Base-by-base conservation (phyloP, 2,888 invertebrate species). In the Phymatocera aterrima region DNA sequence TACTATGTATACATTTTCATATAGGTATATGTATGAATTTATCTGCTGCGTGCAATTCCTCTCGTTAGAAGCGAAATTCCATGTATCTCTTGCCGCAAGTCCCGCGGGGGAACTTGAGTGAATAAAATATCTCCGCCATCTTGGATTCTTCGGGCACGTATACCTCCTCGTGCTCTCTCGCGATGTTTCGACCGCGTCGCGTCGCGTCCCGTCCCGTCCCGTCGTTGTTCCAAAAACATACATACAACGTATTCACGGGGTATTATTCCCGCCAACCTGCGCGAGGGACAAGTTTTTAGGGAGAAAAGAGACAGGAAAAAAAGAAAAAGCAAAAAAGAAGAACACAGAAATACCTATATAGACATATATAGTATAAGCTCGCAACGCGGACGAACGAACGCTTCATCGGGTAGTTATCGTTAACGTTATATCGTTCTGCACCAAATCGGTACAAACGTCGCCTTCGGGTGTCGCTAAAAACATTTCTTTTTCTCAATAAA, bases 51-150 rank as follows among this genome's bases (percentile, higher is more conserved):
- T n/a, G n/a, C n/a, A n/a, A n/a, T n/a, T n/a, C n/a, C 46, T 46
- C 68, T 68, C 68, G 68, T 68, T 68, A 90, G 88, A 89, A 87
- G 88, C 87, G 87, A 88, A 89, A 90, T 89, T 89, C 87, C 87
- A 85, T 85, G 85, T 85, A 84, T 84, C 84, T 84, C 86, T 34
- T 37, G 80, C 85, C 79, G 83, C 80, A 82, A n/a, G 81, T 82
- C 82, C 80, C 79, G 83, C 81, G 78, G 78, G 80, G 78, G 81
- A 81, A 82, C 79, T 80, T 81, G 85, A 83, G 83, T 85, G 85
- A 88, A 88, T 88, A 87, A 88, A 88, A 86, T 86, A 84, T 84
- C 78, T 77, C 79, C 86, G 85, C 87, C 90, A 90, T 89, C 83
- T 89, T 89, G 88, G 89, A 90, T 89, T 90, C 90, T 87, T 89